Percentiles rank a stretch among this genome's conserved stretches.
Conservation (phyloP, 1,140 invertebrate genomes). For the Trichonephila inaurata region DNA sequence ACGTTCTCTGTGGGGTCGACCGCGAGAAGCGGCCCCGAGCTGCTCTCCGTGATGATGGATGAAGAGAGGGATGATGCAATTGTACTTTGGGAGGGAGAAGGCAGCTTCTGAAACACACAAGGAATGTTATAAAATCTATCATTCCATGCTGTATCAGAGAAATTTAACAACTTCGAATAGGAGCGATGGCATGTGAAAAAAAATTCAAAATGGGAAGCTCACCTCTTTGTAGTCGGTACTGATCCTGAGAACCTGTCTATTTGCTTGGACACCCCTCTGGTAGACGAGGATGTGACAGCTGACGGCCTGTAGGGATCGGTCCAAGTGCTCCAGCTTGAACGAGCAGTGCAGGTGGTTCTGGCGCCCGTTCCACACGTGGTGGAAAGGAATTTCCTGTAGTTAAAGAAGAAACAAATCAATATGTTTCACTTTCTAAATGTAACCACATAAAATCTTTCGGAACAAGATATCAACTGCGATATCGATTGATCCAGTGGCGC, state of each 20-base stretch:
- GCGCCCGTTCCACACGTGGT: constrained; percentile 93
- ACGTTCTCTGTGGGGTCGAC: constrained; percentile 68
- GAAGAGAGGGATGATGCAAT: constrained; percentile 66
- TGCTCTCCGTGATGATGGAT: constrained; percentile 71
- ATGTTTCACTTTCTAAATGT: too few relatives aligned
- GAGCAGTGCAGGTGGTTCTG: constrained; percentile 93
- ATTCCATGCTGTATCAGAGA: too few relatives aligned
- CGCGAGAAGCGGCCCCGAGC: constrained; percentile 63
- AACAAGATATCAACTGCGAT: too few relatives aligned
- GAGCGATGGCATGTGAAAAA: not conserved
- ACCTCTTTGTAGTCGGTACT: constrained; percentile 82
- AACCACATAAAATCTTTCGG: too few relatives aligned
- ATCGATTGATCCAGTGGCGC: too few relatives aligned
- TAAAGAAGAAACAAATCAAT: too few relatives aligned
- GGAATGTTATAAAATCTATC: not conserved
- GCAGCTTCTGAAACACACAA: constrained; percentile 47
- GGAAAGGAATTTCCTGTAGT: constrained; percentile 91
- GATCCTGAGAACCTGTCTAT: constrained; percentile 83
- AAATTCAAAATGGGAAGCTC: not conserved
- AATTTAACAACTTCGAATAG: not conserved
- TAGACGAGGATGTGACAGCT: constrained; percentile 82
- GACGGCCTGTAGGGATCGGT: constrained; percentile 78
- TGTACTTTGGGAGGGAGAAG: constrained; percentile 61
- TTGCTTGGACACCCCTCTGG: constrained; percentile 82
- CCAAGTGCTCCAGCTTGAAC: constrained; percentile 88